Evolutionary conservation across 2,797 vertebrate genomes (phyloP), one percentile per base, ranked within the genome.

Genomic region (Acestrorhynchus altus): DNA sequence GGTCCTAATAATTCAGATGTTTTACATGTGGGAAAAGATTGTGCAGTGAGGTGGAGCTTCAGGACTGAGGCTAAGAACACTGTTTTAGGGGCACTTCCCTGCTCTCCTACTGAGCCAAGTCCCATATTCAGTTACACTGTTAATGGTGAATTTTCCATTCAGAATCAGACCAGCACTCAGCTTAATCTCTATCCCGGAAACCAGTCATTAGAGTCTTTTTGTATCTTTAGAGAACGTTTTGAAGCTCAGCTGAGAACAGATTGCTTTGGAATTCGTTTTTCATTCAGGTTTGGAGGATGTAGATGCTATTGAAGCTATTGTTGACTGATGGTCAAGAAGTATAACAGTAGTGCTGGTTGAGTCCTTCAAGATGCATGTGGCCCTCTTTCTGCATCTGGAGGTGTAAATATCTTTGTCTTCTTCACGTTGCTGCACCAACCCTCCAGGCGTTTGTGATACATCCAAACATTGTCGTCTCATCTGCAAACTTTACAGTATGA

Each of bases 41-140:
- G 24, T 28, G n/a, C n/a, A 28, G 2, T 44, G 16, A 5, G 26
- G 71, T 59, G 40, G 18, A 56, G 40, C 31, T 40, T 8, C 26
- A 51, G 16, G 13, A 51, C 18, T 22, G 11, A 7, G 18, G 4
- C 47, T 11, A 24, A 28, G 42, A 28, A 42, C 52, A 9, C 67
- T n/a, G 13, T 49, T 16, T 71, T 40, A 4, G 49, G 11, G 51
- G 3, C 24, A 59, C 2, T 77, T 64, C 52, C 44, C 20, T 66
- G 26, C 28, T 54, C 49, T 31, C 40, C 10, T 26, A n/a, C 35
- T 20, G 31, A 61, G 46, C 56, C 44, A 70, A 54, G 22, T 11
- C n/a, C 10, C 44, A 51, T n/a, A 13, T 56, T 22, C n/a, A n/a
- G 52, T 72, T 24, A 71, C 76, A 56, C 56, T 15, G 54, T 69